Evolutionary conservation across 2,888 invertebrate species (phyloP).

Genomic region (Pachycephus smyrnensis): DNA sequence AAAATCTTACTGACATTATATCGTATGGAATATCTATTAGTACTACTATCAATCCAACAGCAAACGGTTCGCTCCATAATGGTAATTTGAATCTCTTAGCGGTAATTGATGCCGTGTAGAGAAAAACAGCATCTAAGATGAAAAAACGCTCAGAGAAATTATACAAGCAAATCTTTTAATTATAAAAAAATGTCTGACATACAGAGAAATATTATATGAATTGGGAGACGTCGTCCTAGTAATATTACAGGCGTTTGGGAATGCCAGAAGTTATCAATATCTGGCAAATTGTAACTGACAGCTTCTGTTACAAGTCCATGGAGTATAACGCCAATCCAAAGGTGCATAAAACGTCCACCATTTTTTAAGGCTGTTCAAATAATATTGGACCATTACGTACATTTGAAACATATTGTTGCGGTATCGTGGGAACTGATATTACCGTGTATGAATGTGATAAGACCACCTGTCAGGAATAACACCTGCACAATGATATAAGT

Average conservation of each 20-base stretch:
- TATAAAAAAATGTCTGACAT: constrained; percentile 60
- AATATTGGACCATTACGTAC: not conserved
- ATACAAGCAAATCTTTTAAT: not conserved
- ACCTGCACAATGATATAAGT: constrained; percentile 76
- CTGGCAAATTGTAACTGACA: constrained; percentile 77
- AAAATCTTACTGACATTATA: constrained; percentile 80
- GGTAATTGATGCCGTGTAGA: constrained; percentile 73
- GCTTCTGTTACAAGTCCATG: constrained; percentile 81
- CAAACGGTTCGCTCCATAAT: constrained; percentile 73
- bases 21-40: constrained; percentile 85
- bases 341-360: constrained; percentile 80
- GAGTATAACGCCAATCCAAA: constrained; percentile 80
- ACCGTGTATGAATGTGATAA: constrained; percentile 79
- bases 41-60: constrained; percentile 78
- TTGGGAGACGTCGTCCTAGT: constrained; percentile 77
- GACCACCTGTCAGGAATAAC: constrained; percentile 72
- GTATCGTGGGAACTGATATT: constrained; percentile 42
- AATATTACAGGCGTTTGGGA: constrained; percentile 81
- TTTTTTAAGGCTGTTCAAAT: constrained; percentile 72
- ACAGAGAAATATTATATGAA: constrained; percentile 82
- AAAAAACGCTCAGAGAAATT: not conserved
- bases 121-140: constrained; percentile 72
- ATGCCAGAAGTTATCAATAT: constrained; percentile 88
- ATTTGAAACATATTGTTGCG: not conserved
- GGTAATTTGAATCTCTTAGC: constrained; percentile 72